These are phyloP conservation scores for Melanotaenia trifasciata DNA, from an alignment of 2,797 vertebrate genomes.

Conservation along the genomic window DNA sequence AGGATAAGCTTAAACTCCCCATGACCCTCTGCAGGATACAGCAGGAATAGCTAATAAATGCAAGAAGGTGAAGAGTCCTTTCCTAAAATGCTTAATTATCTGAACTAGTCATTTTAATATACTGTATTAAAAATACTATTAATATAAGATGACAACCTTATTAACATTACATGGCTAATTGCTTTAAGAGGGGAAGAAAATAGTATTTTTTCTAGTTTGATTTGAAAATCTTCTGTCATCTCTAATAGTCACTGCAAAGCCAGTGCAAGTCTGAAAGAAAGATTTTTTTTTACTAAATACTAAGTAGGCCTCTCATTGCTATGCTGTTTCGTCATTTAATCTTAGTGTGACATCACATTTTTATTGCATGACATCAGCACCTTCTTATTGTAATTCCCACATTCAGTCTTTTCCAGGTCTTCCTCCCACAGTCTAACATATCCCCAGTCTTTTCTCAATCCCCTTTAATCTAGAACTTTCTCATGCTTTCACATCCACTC, in stretches of 20 bases:
- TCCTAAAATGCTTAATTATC: background rate
- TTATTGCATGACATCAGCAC: conserved; percentile 33
- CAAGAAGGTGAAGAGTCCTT: background rate
- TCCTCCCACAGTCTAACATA: conserved; percentile 12
- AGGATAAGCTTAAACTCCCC: background rate
- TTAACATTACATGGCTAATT: background rate
- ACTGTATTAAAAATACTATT: background rate
- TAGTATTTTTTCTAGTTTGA: background rate
- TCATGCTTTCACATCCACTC: conserved; percentile 23
- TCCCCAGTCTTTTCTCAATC: conserved; percentile 8
- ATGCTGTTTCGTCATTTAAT: conserved; percentile 24
- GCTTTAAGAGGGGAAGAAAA: background rate
- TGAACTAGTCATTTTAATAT: background rate
- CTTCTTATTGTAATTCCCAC: conserved; percentile 48
- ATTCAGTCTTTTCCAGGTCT: conserved; percentile 19
- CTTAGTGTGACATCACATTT: conserved; percentile 52
- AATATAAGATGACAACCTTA: background rate
- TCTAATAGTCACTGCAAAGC: background rate
- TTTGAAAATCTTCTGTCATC: background rate
- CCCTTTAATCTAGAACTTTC: conserved; percentile 56
- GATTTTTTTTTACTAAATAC: background rate
- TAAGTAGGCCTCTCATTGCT: background rate
- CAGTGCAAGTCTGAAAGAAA: background rate
- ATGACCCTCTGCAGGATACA: background rate
- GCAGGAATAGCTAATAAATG: background rate